Base-by-base conservation (phyloP, 1,140 invertebrate genomes). In the Mylabris phalerata region DNA sequence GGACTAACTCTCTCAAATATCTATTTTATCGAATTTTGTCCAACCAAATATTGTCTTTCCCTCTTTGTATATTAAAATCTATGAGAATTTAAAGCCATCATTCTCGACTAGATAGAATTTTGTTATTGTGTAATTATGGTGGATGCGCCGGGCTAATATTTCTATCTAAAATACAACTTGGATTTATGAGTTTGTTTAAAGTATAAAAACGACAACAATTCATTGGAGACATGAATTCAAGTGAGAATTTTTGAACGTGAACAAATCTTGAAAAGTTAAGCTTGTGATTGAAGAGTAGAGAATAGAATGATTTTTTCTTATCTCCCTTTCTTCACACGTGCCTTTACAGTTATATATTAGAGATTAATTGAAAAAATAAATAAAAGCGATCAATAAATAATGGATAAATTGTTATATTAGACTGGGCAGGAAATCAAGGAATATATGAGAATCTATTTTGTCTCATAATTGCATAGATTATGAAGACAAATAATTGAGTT, bases 401-500 rank as follows among this genome's bases (percentile, higher is more conserved):
- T 19, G 1, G 51, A 54, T 54, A 25, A 38, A 54, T 46, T 42
- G 26, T 54, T 32, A 7, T 32, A 7, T 32, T 32, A 42, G 19
- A 19, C 19, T 46, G 42, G 42, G 27, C 46, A 46, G 26, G 32
- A 32, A 32, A 32, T 5, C 4, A 32, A 32, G 7, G 32, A 7
- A 32, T 7, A 7, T 32, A 5, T 32, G 32, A 32, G 7, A 32
- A 26, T 44, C 25, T 42, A 13, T 46, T 26, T 43, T 32, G 41
- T 44, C 42, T 54, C 32, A 54, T 46, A 54, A 54, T 54, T 54
- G 42, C 51, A 54, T 54, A 54, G 50, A 54, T 54, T 54, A 54
- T 46, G 43, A 54, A 54, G 51, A 54, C 42, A 54, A 54, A 54
- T 54, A 54, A 54, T 54, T 54, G 42, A 54, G 25, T 54, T 54